Evolutionary conservation across 1,140 invertebrate species (phyloP).

Genomic region (Aphelenchoides avenae): DNA sequence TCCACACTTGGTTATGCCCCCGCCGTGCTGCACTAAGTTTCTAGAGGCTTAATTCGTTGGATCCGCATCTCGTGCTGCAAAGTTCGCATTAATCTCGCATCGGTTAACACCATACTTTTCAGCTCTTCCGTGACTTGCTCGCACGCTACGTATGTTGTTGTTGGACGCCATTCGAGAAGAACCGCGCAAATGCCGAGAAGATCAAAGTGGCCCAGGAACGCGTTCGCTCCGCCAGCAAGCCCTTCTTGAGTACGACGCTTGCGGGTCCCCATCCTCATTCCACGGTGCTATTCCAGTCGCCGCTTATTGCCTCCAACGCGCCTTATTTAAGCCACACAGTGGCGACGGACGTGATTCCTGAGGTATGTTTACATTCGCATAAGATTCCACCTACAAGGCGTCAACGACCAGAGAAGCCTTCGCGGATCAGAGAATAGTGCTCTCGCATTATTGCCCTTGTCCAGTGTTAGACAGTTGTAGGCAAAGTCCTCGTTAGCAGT

Average conservation of each 20-base stretch:
- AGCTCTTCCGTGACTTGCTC: slow-evolving; percentile 45
- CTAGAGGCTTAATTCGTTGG: not conserved
- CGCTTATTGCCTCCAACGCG: no score
- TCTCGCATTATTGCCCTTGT: no score
- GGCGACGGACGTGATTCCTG: no score
- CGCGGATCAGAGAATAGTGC: no score
- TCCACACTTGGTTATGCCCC: no score
- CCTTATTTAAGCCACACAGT: no score
- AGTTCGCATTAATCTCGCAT: slow-evolving; percentile 12
- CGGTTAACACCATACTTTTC: slow-evolving; percentile 8
- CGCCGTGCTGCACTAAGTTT: slow-evolving; percentile 1
- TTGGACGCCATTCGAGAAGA: slow-evolving; percentile 1
- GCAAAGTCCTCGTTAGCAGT: no score
- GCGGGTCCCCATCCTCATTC: slow-evolving; percentile 10
- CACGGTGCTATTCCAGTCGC: no score
- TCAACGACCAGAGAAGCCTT: no score
- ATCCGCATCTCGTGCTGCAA: not conserved
- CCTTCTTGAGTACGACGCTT: slow-evolving; percentile 25
- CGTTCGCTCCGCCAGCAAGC: slow-evolving; percentile 23
- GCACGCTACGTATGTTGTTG: slow-evolving; percentile 32
- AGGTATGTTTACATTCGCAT: no score
- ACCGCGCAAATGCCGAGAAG: slow-evolving; percentile 23
- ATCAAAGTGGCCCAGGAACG: slow-evolving; percentile 36
- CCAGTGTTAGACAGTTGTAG: no score
- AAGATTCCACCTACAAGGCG: no score